Percentiles rank a stretch among this genome's conserved stretches.
Evolutionary conservation across 2,888 invertebrate species (phyloP).

Genomic region (Drosophila vallismaia): DNA sequence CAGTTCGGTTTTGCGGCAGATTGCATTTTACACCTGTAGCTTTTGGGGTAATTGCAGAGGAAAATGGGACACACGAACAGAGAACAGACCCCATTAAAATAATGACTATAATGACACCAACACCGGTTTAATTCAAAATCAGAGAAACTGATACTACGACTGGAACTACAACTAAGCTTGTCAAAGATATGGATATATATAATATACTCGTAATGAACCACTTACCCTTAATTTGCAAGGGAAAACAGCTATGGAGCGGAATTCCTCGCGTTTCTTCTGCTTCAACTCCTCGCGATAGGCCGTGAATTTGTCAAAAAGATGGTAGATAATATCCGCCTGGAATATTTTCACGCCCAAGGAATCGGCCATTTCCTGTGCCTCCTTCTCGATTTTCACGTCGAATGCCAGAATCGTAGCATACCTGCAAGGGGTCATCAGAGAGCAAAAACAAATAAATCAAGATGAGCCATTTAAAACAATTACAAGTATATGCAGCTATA

Average conservation of each 20-base stretch:
- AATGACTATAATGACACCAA: conserved; percentile 48
- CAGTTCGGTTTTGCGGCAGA: conserved; percentile 45
- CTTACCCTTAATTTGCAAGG: conserved; percentile 96
- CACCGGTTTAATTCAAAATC: conserved; percentile 6
- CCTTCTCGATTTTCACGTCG: conserved; percentile 98
- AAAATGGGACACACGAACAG: conserved; percentile 37
- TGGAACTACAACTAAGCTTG: background rate
- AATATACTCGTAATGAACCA: conserved; percentile 3
- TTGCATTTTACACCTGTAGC: conserved; percentile 82
- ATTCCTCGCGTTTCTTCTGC: conserved; percentile 95
- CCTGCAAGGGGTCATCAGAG: conserved; percentile 83
- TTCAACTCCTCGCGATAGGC: conserved; percentile 95
- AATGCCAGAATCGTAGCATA: conserved; percentile 99
- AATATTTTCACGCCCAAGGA: conserved; percentile 97
- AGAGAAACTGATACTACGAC: conserved; percentile 12
- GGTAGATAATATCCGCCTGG: conserved; percentile 99
- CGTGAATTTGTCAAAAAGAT: conserved; percentile 98
- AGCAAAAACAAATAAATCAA: conserved; percentile 17
- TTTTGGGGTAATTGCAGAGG: conserved; percentile 68
- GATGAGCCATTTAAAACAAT: conserved; percentile 66
- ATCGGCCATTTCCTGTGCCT: conserved; percentile 99
- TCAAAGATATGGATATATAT: background rate
- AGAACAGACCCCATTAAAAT: conserved; percentile 43
- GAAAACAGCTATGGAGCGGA: conserved; percentile 98
- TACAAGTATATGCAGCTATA: conserved; percentile 51